Evolutionary conservation across 2,797 vertebrate species (phyloP), one percentile per base, ranked within the genome.

Genomic region (Meriones psammophilus): DNA sequence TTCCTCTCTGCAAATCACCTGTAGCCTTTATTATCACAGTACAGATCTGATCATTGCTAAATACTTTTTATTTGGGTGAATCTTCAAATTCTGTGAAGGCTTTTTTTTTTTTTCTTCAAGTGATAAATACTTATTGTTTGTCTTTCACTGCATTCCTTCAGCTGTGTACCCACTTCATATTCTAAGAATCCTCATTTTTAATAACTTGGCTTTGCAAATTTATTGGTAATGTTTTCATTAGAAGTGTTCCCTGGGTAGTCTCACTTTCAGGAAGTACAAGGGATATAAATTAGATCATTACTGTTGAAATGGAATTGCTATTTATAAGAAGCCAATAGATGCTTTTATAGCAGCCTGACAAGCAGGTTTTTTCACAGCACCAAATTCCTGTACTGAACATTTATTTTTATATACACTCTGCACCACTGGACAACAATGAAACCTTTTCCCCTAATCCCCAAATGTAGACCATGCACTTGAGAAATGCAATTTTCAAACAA

Each of bases 181-280:
- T 94, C 60, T 30, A 73, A 3, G 54, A 54, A 50, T 85, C n/a
- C 50, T 92, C 60, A 77, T 94, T 95, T 95, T 80, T 94, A 78
- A 39, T 94, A 80, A 90, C 33, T 87, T 1, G 88, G 58, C 87
- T 96, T 95, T 94, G 81, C 73, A 86, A 79, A 66, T 92, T 95
- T 74, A 94, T 96, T 77, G 91, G 81, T 64, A 89, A 77, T 95
- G 36, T 94, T 97, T 97, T 94, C 73, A 92, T 96, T 86, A 85
- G 77, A 89, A 39, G 83, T 96, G 88, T 97, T 84, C 91, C 89
- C 58, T 90, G 93, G 58, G 69, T 92, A 95, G 66, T 88, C 84
- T 85, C n/a, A 92, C 66, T 90, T 95, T 30, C 8, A 46, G 88
- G 94, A 96, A 96, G 68, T 77, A 69, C 60, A 73, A 94, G 95